Percentiles rank a stretch among this genome's conserved stretches.
phyloP scores from a whole-genome alignment of 2,797 vertebrate genomes.

The Saxicola maurus region DNA sequence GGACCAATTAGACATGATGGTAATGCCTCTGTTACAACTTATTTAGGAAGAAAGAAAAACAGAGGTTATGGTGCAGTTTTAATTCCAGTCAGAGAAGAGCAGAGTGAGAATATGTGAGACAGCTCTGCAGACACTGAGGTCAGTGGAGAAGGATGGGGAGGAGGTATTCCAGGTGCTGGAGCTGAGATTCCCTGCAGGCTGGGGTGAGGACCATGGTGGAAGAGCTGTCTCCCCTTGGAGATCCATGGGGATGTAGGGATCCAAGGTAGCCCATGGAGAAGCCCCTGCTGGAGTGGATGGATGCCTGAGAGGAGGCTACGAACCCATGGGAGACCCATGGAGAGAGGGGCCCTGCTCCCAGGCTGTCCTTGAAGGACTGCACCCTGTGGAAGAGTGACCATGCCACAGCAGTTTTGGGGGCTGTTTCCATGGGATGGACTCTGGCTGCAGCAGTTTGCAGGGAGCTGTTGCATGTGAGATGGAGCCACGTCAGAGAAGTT shows the following conservation, averaged over 20 bases:
- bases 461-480: not conserved
- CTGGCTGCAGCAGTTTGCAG: rapidly evolving
- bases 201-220: not conserved
- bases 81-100: not conserved
- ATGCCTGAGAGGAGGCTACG: not conserved
- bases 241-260: not conserved
- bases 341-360: not conserved
- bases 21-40: not conserved
- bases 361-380: not conserved
- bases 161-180: not conserved
- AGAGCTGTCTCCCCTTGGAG: not conserved
- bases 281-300: rapidly evolving
- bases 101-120: not conserved
- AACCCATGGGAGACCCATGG: not conserved
- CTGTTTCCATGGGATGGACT: not conserved
- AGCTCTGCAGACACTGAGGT: not conserved
- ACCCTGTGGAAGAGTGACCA: not conserved
- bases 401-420: rapidly evolving
- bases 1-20: not conserved
- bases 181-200: not conserved
- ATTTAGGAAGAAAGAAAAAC: not conserved
- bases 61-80: not conserved
- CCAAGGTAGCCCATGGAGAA: rapidly evolving
- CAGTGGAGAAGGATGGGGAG: not conserved
- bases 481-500: rapidly evolving